Base-by-base conservation (phyloP, 2,888 invertebrate species). In the Hoplodrina ambigua region DNA sequence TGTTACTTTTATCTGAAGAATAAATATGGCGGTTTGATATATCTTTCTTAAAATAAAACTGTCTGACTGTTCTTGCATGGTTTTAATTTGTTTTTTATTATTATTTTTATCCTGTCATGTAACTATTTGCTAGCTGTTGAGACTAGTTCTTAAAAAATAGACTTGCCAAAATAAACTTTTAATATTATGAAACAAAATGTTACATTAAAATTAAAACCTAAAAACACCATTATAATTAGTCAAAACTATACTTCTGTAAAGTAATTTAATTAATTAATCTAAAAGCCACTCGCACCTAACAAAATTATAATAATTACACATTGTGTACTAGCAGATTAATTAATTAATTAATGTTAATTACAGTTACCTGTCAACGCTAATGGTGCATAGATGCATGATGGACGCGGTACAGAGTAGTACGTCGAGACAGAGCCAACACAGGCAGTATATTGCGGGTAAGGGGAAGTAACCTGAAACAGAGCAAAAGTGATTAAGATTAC, bases 351-450 rank as follows among this genome's bases (percentile, higher is more conserved):
- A 17, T 13, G 1, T 41, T 41, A 10, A 25, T 46, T 33, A 57
- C 8, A 61, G 17, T 37, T 8, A 95, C 87, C 99, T 97, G 95
- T 99, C 99, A 76, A 99, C 97, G 79, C 99, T 99, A 90, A 99
- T 99, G 54, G 99, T 99, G 90, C 99, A 99, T 55, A 99, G 96
- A 92, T 99, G 99, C 97, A 99, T 98, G 87, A 99, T 99, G 81
- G 99, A 99, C 2, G 99, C 99, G 0, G 99, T 99, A 93, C 99
- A 99, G 90, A 99, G 98, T 1, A 99, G 96, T 3, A 99, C 99
- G 94, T 99, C 99, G 88, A 99, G 96, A 86, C 98, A 98, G 83
- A 99, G 98, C 99, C 99, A 99, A 64, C 98, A 97, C 83, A 99
- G 97, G 91, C 99, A 99, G 93, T 98, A 98, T 62, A 97, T 97